phyloP scores from a whole-genome alignment of 30 jellyfish, hydroid and myxozoan genomes.

The Haliclystus octoradiatus region DNA sequence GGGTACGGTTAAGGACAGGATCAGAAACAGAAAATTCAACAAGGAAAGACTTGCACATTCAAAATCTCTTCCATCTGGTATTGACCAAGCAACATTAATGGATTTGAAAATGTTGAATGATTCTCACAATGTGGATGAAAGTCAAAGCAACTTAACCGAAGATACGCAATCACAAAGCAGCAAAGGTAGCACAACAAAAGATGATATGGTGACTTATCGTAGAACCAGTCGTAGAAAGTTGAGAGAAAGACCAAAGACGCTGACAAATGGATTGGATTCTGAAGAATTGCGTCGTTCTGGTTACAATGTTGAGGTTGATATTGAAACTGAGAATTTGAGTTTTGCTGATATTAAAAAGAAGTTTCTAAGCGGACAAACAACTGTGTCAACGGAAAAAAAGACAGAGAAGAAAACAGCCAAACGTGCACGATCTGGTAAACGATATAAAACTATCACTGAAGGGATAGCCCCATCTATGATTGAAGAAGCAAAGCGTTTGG shows the following conservation, averaged over 20 bases:
- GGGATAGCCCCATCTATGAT: conserved; percentile 86
- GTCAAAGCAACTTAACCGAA: not conserved
- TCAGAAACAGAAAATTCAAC: conserved; percentile 27
- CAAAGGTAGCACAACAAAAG: no score
- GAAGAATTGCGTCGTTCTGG: conserved; percentile 32
- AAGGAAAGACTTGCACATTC: conserved; percentile 30
- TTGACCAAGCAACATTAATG: conserved; percentile 10
- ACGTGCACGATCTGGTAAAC: conserved; percentile 55
- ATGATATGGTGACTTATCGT: conserved; percentile 14
- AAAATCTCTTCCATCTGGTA: conserved; percentile 48
- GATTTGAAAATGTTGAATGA: not conserved
- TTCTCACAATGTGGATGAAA: not conserved
- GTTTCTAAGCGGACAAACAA: conserved; percentile 36
- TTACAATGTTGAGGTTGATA: conserved; percentile 53
- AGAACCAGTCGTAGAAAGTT: conserved; percentile 18
- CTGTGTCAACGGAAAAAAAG: not conserved
- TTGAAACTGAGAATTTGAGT: conserved; percentile 60
- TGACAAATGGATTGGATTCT: conserved; percentile 73
- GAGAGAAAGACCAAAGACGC: conserved; percentile 72
- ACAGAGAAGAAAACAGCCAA: conserved; percentile 21
- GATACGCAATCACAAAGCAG: not conserved
- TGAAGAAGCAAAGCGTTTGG: conserved; percentile 61
- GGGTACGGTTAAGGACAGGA: conserved; percentile 47
- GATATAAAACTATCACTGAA: conserved; percentile 89
- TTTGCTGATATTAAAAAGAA: conserved; percentile 55